These are phyloP conservation scores for Zaprionus nigranus DNA, from an alignment of 1,140 invertebrate species.

Conservation along the genomic window DNA sequence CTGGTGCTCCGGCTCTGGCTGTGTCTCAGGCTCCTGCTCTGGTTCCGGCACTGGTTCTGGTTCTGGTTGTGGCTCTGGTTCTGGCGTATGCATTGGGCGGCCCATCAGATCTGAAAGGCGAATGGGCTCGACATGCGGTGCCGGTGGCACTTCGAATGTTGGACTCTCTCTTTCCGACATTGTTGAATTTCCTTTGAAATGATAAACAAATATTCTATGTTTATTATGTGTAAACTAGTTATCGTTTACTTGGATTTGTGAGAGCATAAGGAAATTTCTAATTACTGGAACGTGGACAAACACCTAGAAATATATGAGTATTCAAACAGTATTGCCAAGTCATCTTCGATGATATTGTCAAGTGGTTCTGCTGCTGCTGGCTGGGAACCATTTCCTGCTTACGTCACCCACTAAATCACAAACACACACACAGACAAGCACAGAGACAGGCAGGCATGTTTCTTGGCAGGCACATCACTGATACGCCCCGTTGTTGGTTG, in stretches of 20 bases:
- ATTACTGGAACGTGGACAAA: neutral
- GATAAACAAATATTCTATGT: conserved; percentile 16
- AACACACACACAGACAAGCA: neutral
- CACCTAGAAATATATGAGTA: neutral
- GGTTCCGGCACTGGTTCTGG: too few species aligned
- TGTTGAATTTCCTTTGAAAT: conserved; percentile 14
- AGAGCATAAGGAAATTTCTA: neutral
- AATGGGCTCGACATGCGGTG: too few species aligned
- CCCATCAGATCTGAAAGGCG: too few species aligned
- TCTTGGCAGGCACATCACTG: conserved; percentile 28
- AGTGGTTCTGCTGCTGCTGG: neutral
- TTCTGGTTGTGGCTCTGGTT: too few species aligned
- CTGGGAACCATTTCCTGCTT: conserved; percentile 10
- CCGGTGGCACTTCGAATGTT: neutral
- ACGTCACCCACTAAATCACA: conserved; percentile 14
- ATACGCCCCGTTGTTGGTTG: conserved; percentile 51
- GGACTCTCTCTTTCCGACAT: neutral
- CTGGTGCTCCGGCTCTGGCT: too few species aligned
- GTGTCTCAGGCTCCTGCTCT: too few species aligned
- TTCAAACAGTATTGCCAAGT: neutral
- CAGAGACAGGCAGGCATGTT: neutral
- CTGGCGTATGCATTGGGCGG: too few species aligned
- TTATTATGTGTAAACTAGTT: neutral
- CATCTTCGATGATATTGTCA: neutral
- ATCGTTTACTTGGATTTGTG: neutral